phyloP scores from a whole-genome alignment of 2,888 invertebrate genomes.

The Choristoneura rosaceana region DNA sequence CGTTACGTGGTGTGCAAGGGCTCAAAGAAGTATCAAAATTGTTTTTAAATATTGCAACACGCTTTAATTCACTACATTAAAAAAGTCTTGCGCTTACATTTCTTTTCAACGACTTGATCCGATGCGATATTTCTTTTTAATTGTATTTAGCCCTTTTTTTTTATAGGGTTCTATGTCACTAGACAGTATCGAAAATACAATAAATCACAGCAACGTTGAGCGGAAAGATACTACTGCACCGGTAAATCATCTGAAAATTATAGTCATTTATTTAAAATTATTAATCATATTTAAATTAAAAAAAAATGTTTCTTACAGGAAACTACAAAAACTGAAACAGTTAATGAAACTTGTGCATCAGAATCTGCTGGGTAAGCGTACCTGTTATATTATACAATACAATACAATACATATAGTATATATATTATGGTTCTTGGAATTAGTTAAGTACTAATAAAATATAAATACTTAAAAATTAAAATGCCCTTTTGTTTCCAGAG shows the following conservation, averaged over 20 bases:
- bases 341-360: constrained; percentile 71
- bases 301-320: constrained; percentile 47
- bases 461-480: background rate
- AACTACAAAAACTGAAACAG: constrained; percentile 55
- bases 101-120: background rate
- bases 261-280: background rate
- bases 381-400: background rate
- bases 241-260: constrained; percentile 42
- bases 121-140: background rate
- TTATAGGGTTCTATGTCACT: constrained; percentile 76
- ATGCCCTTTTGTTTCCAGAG: constrained; percentile 59
- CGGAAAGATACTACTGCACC: constrained; percentile 57
- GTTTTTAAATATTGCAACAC: too few species aligned
- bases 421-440: background rate
- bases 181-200: constrained; percentile 72
- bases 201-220: constrained; percentile 60
- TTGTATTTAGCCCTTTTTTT: constrained; percentile 34
- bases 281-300: background rate
- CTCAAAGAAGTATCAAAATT: too few species aligned
- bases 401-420: too few species aligned
- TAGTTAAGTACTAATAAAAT: background rate
- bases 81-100: too few species aligned
- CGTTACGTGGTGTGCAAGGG: too few species aligned
- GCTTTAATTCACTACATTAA: too few species aligned
- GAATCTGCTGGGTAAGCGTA: constrained; percentile 71